Base-by-base conservation (phyloP, 2,888 invertebrate genomes). In the Chironomus tentans region DNA sequence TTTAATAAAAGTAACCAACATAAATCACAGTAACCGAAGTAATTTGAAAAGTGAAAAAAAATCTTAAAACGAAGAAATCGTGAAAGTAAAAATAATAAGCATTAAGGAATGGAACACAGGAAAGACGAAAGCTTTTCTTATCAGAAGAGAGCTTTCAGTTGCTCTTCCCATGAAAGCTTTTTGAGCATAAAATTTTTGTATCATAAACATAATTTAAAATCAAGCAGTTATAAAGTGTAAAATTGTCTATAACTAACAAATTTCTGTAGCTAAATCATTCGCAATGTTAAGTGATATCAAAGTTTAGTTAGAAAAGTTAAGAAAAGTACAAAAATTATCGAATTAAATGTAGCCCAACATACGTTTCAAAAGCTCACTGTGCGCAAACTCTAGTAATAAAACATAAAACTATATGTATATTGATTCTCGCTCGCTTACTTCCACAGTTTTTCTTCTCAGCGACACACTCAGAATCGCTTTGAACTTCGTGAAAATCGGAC, bases 351-450 rank as follows among this genome's bases (percentile, higher is more conserved):
- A 15, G 38, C 28, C 24, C 22, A 15, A n/a, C 46, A 47, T 46
- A 15, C n/a, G 28, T 28, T 13, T 28, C 3, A 47, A 69, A 69
- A 15, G 15, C 28, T 69, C 13, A 21, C 22, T 69, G 3, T 69
- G 75, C 68, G 68, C 75, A 75, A 38, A 75, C 50, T 68, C 75
- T 68, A 73, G 73, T 73, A 73, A 73, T 73, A 73, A 70, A 68
- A 73, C 50, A 73, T 73, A 73, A 70, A 68, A 73, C 50, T 71
- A 50, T 71, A 48, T 56, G 21, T 71, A 62, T 73, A 68, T 75
- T 68, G 75, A 75, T 75, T 75, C 75, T 68, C 75, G 75, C 50
- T 75, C 50, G 75, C 50, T 48, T 24, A 68, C 46, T 75, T 68
- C 28, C 75, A 65, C 65, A 56, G 7, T 68, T 68, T 75, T 22